Evolutionary conservation across 53 echinoderm and acorn worm genomes (phyloP).

Genomic region (Patiria pectinifera): DNA sequence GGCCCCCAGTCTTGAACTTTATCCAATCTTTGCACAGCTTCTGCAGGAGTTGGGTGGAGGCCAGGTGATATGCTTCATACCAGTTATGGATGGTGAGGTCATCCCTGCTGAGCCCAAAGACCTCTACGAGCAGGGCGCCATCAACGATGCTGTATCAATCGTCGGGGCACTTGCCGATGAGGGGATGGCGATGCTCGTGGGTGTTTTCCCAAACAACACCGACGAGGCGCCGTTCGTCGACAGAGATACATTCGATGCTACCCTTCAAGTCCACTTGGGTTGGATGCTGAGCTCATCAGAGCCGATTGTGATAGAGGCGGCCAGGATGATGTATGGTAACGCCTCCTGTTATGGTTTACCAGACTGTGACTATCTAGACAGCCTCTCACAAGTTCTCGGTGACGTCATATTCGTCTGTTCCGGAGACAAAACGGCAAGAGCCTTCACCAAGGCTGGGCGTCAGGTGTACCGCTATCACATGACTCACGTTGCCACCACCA

Average conservation of each 20-base stretch:
- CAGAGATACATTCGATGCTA: slow-evolving; percentile 3
- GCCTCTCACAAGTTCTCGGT: slow-evolving; percentile 38
- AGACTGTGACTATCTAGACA: slow-evolving; percentile 40
- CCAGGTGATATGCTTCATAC: neutral
- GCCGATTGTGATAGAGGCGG: slow-evolving; percentile 3
- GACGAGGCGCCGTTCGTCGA: slow-evolving; percentile 35
- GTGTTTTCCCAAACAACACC: slow-evolving; percentile 40
- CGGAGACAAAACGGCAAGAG: slow-evolving; percentile 10
- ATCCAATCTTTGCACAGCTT: neutral
- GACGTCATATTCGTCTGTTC: slow-evolving; percentile 42
- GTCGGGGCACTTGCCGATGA: slow-evolving; percentile 40
- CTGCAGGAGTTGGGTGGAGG: neutral
- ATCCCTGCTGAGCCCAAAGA: slow-evolving; percentile 29
- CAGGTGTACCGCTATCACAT: slow-evolving; percentile 39
- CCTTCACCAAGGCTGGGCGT: slow-evolving; percentile 30
- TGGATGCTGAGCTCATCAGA: neutral
- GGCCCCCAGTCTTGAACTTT: neutral
- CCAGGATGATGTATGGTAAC: slow-evolving; percentile 35
- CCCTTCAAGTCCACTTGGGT: neutral
- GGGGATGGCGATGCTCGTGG: slow-evolving; percentile 28
- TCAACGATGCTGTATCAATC: slow-evolving; percentile 56
- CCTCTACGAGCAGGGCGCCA: slow-evolving; percentile 37
- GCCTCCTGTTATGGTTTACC: slow-evolving; percentile 14
- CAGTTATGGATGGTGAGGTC: slow-evolving; percentile 49
- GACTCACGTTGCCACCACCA: slow-evolving; percentile 24